Base-by-base conservation (phyloP, 2,888 invertebrate species). In the Aphodius granarius region DNA sequence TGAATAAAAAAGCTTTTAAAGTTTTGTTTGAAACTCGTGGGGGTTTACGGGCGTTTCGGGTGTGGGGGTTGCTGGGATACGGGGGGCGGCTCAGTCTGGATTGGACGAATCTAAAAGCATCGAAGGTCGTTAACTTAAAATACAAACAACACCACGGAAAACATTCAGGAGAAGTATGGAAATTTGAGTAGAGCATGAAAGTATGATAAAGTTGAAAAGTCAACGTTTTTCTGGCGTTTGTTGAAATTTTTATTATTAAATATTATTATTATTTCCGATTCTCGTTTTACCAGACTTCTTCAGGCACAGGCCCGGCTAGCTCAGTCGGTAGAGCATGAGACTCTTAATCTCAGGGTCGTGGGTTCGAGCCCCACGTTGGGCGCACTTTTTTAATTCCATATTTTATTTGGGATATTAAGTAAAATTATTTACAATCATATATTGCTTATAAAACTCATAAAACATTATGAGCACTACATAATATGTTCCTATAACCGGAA, bases 331-430 rank as follows among this genome's bases (percentile, higher is more conserved):
- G 83, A 84, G 83, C 83, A 83, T 89, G 90, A 90, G 90, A 90
- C 90, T 90, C 90, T 90, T 90, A 90, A 90, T 90, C 90, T 90
- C 90, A 90, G 90, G 90, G 90, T 90, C 90, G 90, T 90, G 89
- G 89, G 90, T 90, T 90, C 90, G 90, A 90, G 90, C 90, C 89
- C 89, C 90, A 90, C 89, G 89, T 90, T 90, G 89, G 89, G 90
- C 89, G 89, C 75, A 2, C 66, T 20, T 43, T 71, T 76, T 75
- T 71, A 20, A n/a, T n/a, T n/a, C n/a, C n/a, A n/a, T n/a, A n/a
- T n/a, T n/a, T n/a, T n/a, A n/a, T n/a, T n/a, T n/a, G n/a, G n/a
- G n/a, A n/a, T n/a, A n/a, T n/a, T n/a, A n/a, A n/a, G n/a, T n/a
- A n/a, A n/a, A n/a, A n/a, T n/a, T n/a, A n/a, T n/a, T n/a, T n/a